Evolutionary conservation across 1,140 invertebrate genomes (phyloP), one percentile per base, ranked within the genome.

Genomic region (Dinoponera quadriceps): DNA sequence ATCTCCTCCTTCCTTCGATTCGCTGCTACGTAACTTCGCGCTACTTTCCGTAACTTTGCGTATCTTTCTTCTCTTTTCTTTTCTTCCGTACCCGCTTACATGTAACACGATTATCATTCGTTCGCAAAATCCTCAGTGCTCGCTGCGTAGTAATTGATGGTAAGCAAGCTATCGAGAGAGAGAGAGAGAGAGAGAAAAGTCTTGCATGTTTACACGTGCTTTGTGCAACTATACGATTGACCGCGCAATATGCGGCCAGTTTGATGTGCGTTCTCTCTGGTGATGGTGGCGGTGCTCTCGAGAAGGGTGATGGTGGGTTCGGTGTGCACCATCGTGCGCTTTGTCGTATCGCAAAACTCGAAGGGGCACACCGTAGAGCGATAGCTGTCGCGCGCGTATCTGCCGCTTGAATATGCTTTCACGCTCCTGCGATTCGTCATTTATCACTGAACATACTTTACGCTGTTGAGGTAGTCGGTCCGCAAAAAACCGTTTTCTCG

Each of bases 211-310:
- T 71, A 72, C n/a, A 63, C 75, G 85, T 49, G 86, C 81, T 89
- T 86, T 48, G 78, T 59, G 78, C 9, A 74, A 84, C 65, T 68
- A 78, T 82, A 83, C 77, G 29, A 86, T 82, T 83, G 66, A 72
- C 48, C n/a, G 59, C 81, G 55, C 74, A 82, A 85, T 78, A 75
- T 84, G 68, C 78, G 81, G 62, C 69, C 71, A 77, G 49, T 84
- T 69, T 72, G 85, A 87, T 90, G 88, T 90, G 88, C 81, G 89
- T 86, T 90, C 86, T 80, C 82, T 91, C 84, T 66, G 88, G 82
- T 90, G 89, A 85, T 92, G 91, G 89, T 92, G 91, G 89, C 89
- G 90, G 87, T 88, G 86, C 69, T 83, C 78, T 90, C 84, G 91
- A 78, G 84, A 63, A 84, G 77, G 77, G 29, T 71, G 68, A 87